Conservation (phyloP, 2,113 vertebrate species). For the Paracanthobrama guichenoti region DNA sequence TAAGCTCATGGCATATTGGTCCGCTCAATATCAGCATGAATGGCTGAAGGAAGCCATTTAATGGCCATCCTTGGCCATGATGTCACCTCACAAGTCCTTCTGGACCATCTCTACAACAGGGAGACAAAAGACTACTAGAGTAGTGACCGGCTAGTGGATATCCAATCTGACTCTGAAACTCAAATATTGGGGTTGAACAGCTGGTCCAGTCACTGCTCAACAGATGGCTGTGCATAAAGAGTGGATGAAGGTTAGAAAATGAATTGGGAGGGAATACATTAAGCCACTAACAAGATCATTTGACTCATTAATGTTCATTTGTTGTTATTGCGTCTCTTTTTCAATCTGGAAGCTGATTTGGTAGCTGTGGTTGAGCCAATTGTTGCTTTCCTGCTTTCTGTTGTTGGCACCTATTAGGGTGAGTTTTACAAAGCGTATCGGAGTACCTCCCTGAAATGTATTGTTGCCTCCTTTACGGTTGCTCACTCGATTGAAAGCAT, state of each 20-base stretch:
- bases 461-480: constrained; percentile 30
- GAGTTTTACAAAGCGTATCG: not conserved
- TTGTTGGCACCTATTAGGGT: not conserved
- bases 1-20: constrained; percentile 47
- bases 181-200: constrained; percentile 41
- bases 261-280: constrained; percentile 16
- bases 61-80: constrained; percentile 60
- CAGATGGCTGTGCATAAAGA: constrained; percentile 70
- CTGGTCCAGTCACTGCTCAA: constrained; percentile 51
- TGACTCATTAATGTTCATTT: not conserved
- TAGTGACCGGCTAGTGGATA: not conserved
- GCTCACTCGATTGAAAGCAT: constrained; percentile 33
- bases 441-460: constrained; percentile 33
- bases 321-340: not conserved
- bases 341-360: not conserved
- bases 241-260: constrained; percentile 46
- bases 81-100: constrained; percentile 55
- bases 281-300: not conserved
- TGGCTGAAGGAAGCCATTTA: constrained; percentile 59
- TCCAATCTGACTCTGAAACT: not conserved
- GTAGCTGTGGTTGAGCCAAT: not conserved
- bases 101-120: constrained; percentile 20
- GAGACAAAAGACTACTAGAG: constrained; percentile 57
- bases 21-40: constrained; percentile 57
- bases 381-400: not conserved